Evolutionary conservation across 2,113 vertebrate species (phyloP).

Genomic region (Dromaius novaehollandiae): DNA sequence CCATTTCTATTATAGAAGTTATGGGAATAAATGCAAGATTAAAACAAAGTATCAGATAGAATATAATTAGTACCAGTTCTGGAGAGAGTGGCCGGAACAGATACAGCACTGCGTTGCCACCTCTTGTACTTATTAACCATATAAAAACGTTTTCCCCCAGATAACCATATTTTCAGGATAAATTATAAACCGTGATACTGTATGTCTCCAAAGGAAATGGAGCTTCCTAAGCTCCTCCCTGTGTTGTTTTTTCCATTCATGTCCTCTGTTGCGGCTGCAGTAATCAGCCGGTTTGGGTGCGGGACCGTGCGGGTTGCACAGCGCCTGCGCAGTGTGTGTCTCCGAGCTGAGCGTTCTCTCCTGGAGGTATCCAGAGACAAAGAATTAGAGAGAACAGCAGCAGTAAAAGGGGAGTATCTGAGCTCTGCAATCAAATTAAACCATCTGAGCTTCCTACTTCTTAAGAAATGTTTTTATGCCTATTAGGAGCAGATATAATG

Average conservation of each 20-base stretch:
- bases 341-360: fast-evolving
- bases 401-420: not conserved
- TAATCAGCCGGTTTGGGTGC: not conserved
- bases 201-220: not conserved
- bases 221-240: not conserved
- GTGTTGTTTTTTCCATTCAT: not conserved
- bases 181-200: not conserved
- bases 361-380: fast-evolving
- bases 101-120: not conserved
- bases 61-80: not conserved
- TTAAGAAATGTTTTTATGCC: not conserved
- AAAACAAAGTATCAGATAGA: not conserved
- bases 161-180: not conserved
- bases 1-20: not conserved
- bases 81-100: not conserved
- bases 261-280: not conserved
- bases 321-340: not conserved
- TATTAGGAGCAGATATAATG: not conserved
- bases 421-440: not conserved
- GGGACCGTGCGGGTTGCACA: not conserved
- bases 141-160: not conserved
- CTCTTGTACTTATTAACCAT: not conserved
- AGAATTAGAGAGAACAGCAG: fast-evolving
- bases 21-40: not conserved
- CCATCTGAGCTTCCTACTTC: not conserved